Conservation (phyloP, 1,140 invertebrate species). For the Drosophila repletoides region DNA sequence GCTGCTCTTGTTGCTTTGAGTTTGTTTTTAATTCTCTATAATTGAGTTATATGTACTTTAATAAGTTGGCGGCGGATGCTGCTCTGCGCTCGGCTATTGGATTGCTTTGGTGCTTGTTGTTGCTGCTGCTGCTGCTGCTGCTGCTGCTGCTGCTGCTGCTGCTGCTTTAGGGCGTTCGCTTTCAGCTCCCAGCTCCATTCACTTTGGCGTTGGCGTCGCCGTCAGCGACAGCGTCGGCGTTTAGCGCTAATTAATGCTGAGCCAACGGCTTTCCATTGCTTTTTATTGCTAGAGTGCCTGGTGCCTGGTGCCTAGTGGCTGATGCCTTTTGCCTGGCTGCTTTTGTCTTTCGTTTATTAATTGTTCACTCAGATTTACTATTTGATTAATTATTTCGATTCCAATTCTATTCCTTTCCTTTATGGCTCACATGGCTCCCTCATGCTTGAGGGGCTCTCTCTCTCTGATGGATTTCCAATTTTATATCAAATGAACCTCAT, state of each 20-base stretch:
- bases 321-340: constrained; percentile 49
- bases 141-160: constrained; percentile 12
- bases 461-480: constrained; percentile 10
- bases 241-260: constrained; percentile 78
- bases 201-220: constrained; percentile 13
- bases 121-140: constrained; percentile 28
- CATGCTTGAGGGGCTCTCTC: constrained; percentile 5
- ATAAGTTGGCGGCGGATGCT: constrained; percentile 72
- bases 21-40: constrained; percentile 79
- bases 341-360: constrained; percentile 67
- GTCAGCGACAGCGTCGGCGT: constrained; percentile 43
- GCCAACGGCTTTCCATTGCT: constrained; percentile 67
- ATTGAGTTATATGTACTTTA: constrained; percentile 80
- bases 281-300: constrained; percentile 52
- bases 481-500: constrained; percentile 32
- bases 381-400: constrained; percentile 73
- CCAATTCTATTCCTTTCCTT: constrained; percentile 11
- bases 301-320: not conserved
- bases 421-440: constrained; percentile 5
- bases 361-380: constrained; percentile 69
- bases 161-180: constrained; percentile 35
- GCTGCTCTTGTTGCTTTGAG: constrained; percentile 39
- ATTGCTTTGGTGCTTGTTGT: no score
- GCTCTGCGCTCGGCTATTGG: constrained; percentile 17
- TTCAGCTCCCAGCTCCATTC: constrained; percentile 6